These are phyloP conservation scores for Leptinotarsa rubiginosa DNA, from an alignment of 2,888 invertebrate species.

Conservation along the genomic window DNA sequence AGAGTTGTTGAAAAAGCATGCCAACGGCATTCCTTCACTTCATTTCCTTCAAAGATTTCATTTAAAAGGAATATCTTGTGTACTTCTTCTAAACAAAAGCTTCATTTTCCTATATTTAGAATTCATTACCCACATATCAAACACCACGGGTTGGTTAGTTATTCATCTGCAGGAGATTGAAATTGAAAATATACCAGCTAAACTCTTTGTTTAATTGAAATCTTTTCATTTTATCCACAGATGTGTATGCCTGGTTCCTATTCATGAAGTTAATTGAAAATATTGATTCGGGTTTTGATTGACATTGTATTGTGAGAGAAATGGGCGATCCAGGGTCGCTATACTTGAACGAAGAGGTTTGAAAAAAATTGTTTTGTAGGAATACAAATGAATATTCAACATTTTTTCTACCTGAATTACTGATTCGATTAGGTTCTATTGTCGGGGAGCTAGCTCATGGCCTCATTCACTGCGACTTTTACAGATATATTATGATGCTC, in stretches of 20 bases:
- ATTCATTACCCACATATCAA: conserved; percentile 1
- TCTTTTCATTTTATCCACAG: conserved; percentile 12
- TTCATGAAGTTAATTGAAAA: conserved; percentile 20
- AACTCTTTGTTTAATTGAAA: conserved; percentile 2
- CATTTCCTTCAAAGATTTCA: neutral
- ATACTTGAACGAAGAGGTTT: neutral
- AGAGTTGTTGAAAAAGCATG: too few relatives aligned
- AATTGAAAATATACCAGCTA: conserved; percentile 4
- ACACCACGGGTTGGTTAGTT: neutral
- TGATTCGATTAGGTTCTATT: too few relatives aligned
- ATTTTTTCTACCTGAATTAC: too few relatives aligned
- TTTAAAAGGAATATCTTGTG: neutral
- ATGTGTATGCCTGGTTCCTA: neutral
- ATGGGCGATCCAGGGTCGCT: neutral
- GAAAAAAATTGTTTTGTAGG: too few relatives aligned
- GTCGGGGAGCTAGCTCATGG: too few relatives aligned
- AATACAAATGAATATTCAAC: too few relatives aligned
- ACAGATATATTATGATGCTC: too few relatives aligned
- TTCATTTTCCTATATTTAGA: conserved; percentile 17
- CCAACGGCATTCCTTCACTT: neutral
- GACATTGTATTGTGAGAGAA: conserved; percentile 5
- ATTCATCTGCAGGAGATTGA: conserved; percentile 1
- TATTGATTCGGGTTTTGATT: conserved; percentile 12
- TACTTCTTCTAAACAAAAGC: neutral
- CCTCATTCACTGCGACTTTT: too few relatives aligned